Evolutionary conservation across 2,113 vertebrate genomes (phyloP).

Genomic region (Cottus gobio): DNA sequence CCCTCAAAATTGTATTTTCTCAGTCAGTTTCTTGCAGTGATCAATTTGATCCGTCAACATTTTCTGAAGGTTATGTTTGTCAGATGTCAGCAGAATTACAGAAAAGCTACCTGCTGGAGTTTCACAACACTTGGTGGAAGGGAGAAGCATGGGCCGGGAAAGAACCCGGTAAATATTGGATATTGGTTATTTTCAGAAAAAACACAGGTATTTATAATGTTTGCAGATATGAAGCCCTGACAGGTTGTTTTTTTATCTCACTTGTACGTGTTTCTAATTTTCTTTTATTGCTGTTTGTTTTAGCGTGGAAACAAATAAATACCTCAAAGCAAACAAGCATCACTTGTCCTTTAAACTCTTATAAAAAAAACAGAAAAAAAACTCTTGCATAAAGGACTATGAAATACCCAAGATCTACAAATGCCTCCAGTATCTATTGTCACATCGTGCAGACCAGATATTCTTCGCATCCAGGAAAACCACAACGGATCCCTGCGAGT

Average conservation of each 20-base stretch:
- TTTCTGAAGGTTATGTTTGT: background rate
- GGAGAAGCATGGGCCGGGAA: background rate
- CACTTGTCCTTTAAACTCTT: background rate
- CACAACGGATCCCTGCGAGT: conserved; percentile 35
- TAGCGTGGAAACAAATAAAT: background rate
- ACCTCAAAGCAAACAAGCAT: background rate
- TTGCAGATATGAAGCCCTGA: too few relatives aligned
- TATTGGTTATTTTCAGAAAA: too few relatives aligned
- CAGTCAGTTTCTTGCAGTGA: too few relatives aligned
- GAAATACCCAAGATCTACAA: background rate
- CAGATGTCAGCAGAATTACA: background rate
- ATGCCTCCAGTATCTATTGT: background rate
- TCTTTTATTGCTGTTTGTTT: too few relatives aligned
- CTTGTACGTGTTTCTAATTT: too few relatives aligned
- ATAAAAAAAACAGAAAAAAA: too few relatives aligned
- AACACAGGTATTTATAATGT: too few relatives aligned
- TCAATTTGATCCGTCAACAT: too few relatives aligned
- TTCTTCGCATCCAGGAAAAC: conserved; percentile 25
- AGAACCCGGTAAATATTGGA: background rate
- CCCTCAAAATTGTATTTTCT: background rate
- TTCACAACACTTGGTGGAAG: background rate
- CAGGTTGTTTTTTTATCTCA: too few relatives aligned
- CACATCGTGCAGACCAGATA: conserved; percentile 1
- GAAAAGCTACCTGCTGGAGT: background rate
- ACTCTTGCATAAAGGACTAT: too few relatives aligned